Evolutionary conservation across 1,140 invertebrate genomes (phyloP), one percentile per base, ranked within the genome.

Genomic region (Hylyphantes graminicola): DNA sequence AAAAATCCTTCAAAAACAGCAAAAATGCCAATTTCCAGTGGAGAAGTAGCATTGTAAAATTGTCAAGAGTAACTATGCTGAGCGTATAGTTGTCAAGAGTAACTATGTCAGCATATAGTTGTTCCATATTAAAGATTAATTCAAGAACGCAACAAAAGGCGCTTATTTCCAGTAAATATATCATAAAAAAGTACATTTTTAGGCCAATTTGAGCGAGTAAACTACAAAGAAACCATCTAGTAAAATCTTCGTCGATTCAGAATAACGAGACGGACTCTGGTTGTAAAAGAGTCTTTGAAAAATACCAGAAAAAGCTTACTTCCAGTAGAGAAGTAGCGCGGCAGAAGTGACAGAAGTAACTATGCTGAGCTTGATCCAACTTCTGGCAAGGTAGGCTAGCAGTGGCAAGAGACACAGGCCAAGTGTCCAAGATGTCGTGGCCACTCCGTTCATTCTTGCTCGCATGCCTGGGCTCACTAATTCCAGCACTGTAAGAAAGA

Each of bases 291-390:
- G 12, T n/a, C 11, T 11, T 59, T 6, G 48, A 50, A 68, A 13
- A 68, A 13, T 50, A 68, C 54, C 7, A 55, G 9, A 35, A 61
- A 48, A 53, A 12, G 7, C 79, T 82, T 64, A 82, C 79, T 73
- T 73, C 68, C 68, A 73, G n/a, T 63, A 74, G 3, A 82, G 50
- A 8, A 85, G 57, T 11, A 85, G 65, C 3, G 13, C 11, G 0
- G 55, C 59, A 3, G 74, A 55, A 9, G 57, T 67, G 10, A 21
- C 17, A 2, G 82, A 68, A 3, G 82, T 85, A 3, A 85, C 74
- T 11, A 85, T 77, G n/a, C 82, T 77, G 2, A 85, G 57, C 11
- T 55, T 12, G 0, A 85, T 10, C 82, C 82, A 85, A 17, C 77
- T 59, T 17, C 82, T 85, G 0, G 82, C 77, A 2, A 77, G 63